Percentiles rank a stretch among this genome's conserved stretches.
Evolutionary conservation across 2,113 vertebrate species (phyloP).

Genomic region (Misgurnus anguillicaudatus): DNA sequence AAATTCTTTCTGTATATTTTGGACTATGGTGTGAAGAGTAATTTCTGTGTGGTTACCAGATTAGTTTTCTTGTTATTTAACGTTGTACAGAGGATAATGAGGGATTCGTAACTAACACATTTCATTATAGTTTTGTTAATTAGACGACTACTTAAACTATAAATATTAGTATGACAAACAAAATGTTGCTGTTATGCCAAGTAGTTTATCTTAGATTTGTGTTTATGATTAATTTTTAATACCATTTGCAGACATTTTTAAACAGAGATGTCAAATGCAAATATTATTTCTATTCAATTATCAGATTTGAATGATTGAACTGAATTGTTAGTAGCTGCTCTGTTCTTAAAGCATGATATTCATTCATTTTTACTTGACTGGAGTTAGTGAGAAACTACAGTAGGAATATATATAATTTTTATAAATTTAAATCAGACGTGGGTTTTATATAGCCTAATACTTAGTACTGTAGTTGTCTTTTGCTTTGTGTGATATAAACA

Average conservation of each 20-base stretch:
- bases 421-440: background rate
- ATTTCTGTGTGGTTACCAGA: background rate
- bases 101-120: slow-evolving; percentile 21
- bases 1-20: slow-evolving; percentile 15
- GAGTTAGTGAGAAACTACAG: background rate
- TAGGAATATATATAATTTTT: background rate
- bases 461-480: slow-evolving; percentile 6
- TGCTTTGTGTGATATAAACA: background rate
- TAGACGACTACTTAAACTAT: background rate
- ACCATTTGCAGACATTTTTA: background rate
- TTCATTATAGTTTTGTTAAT: background rate
- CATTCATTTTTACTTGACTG: background rate
- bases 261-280: background rate
- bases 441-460: background rate
- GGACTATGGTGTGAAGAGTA: background rate
- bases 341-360: background rate
- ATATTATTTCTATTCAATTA: background rate
- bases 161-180: background rate
- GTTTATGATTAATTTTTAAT: background rate
- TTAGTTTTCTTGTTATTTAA: background rate
- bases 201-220: background rate
- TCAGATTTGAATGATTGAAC: background rate
- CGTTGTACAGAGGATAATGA: slow-evolving; percentile 21
- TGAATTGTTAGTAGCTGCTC: background rate
- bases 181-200: background rate